Evolutionary conservation across 2,113 vertebrate species (phyloP), one percentile per base, ranked within the genome.

Genomic region (Notarius quadriscutis): DNA sequence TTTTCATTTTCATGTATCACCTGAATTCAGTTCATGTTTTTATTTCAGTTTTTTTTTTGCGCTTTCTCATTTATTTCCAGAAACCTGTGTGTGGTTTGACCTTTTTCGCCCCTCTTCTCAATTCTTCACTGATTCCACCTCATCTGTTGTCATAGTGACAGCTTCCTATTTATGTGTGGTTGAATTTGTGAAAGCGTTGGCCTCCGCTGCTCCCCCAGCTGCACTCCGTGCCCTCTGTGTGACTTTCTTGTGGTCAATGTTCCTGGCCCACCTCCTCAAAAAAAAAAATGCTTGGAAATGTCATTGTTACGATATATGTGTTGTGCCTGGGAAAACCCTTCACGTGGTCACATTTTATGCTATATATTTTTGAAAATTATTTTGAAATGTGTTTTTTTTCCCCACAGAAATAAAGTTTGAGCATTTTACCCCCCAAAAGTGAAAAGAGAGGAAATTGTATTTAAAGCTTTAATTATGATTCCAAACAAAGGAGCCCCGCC

Each of bases 71-170:
- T 80, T 58, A 18, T 30, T 57, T 79, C 15, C 57, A 15, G n/a
- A 79, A 79, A 27, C 51, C 53, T 20, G 53, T 27, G 0, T 30
- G 78, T 58, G 78, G 7, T 34, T 58, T 80, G 55, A 80, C 78
- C 78, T 80, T 80, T 80, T 17, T 1, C 0, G 8, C 7, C 4
- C 3, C 7, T 11, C 5, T 20, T 81, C 27, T 51, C 50, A n/a
- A 25, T 81, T 81, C 78, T 58, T 34, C 53, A 34, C 78, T 12
- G 78, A 81, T 58, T 58, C 78, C 55, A 18, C 78, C 78, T 81
- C 51, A 18, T 77, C 72, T 5, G 78, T 81, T 81, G 78, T 81
- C 78, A 81, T 81, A 34, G 55, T 60, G 55, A 81, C 78, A 34
- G 55, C 9, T 60, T 81, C 78, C 55, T 81, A 60, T 81, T 81